Evolutionary conservation across 2,797 vertebrate genomes (phyloP).

Genomic region (Alcedo quadribrachys): DNA sequence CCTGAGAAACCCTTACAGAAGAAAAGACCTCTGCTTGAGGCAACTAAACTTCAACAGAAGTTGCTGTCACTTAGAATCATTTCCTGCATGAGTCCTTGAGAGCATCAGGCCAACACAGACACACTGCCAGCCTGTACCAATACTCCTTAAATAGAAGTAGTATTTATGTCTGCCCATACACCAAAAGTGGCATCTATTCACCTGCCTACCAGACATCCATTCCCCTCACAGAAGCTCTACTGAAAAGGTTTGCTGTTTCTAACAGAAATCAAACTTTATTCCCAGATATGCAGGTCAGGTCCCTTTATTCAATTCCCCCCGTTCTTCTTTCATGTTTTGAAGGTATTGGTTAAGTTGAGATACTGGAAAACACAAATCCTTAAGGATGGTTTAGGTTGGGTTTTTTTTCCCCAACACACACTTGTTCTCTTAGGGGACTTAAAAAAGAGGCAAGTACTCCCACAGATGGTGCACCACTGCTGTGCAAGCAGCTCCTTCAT

Average conservation of each 20-base stretch:
- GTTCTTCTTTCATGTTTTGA: neutral
- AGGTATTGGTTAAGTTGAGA: neutral
- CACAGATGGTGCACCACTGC: neutral
- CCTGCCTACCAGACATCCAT: neutral
- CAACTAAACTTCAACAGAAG: neutral
- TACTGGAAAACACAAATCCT: neutral
- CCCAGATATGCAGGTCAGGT: neutral
- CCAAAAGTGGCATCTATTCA: neutral
- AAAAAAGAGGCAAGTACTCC: neutral
- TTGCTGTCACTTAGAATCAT: neutral
- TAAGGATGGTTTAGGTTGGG: neutral
- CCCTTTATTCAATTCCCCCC: neutral
- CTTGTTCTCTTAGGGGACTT: neutral
- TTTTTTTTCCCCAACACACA: neutral
- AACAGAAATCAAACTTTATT: neutral
- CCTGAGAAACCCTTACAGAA: neutral
- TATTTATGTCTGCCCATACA: neutral
- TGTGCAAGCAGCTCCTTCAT: neutral
- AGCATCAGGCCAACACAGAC: neutral
- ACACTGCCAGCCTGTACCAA: neutral
- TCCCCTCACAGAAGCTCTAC: neutral
- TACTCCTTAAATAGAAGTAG: neutral
- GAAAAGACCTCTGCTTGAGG: neutral
- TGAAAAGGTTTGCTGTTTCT: neutral
- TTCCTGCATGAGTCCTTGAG: neutral